Evolutionary conservation across 2,113 vertebrate genomes (phyloP).

Genomic region (Myiagra hebetior): DNA sequence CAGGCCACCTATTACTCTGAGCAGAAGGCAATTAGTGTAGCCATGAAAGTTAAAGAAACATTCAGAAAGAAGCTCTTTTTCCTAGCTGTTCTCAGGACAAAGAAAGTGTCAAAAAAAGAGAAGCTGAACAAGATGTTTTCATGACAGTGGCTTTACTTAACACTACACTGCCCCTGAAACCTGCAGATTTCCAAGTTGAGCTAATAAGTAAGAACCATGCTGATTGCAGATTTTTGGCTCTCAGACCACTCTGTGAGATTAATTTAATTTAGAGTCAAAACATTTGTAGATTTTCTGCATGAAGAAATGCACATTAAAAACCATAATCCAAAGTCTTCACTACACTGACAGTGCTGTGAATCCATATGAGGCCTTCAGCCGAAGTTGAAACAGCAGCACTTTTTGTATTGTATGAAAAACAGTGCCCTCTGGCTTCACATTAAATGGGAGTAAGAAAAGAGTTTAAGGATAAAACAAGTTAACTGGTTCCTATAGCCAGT

Average conservation of each 20-base stretch:
- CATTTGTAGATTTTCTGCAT: constrained; percentile 10
- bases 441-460: neutral
- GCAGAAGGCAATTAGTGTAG: neutral
- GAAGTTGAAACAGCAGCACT: neutral
- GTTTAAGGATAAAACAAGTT: neutral
- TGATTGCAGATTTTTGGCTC: neutral
- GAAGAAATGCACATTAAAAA: neutral
- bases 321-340: neutral
- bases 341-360: neutral
- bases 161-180: neutral
- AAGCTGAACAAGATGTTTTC: neutral
- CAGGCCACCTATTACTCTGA: neutral
- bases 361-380: neutral
- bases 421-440: neutral
- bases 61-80: neutral
- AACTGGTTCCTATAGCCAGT: neutral
- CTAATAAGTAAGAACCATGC: neutral
- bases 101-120: neutral
- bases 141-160: neutral
- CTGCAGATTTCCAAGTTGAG: neutral
- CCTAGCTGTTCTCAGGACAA: neutral
- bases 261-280: neutral
- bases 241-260: neutral
- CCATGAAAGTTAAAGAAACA: neutral
- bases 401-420: neutral